Conservation (phyloP, 2,797 vertebrate species). For the Triplophysa yarkandensis region DNA sequence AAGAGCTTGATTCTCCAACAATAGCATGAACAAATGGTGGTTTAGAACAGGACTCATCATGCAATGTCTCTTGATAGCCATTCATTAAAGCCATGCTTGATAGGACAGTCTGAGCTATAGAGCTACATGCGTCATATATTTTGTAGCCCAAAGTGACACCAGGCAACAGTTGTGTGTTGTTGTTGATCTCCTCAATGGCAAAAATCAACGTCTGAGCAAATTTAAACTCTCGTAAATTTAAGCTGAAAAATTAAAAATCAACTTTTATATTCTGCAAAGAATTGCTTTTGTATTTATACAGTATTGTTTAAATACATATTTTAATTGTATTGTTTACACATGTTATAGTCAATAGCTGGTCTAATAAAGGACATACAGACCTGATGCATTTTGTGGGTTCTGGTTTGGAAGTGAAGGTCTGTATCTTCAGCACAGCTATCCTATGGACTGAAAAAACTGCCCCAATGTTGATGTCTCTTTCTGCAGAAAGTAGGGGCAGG, state of each 20-base stretch:
- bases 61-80: background rate
- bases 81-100: background rate
- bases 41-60: background rate
- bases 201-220: background rate
- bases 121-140: background rate
- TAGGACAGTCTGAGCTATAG: background rate
- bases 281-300: too few species aligned
- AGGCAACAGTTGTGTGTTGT: background rate
- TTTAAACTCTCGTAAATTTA: background rate
- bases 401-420: slow-evolving; percentile 48
- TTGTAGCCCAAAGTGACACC: background rate
- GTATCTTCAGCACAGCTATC: slow-evolving; percentile 11
- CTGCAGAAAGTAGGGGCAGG: slow-evolving; percentile 42
- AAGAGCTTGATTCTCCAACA: background rate
- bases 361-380: slow-evolving; percentile 30
- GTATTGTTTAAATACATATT: too few species aligned
- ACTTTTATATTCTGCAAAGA: too few species aligned
- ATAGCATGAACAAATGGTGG: background rate
- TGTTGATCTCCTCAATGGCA: background rate
- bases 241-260: too few species aligned
- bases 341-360: background rate
- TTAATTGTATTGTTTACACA: too few species aligned
- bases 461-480: slow-evolving; percentile 55
- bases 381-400: slow-evolving; percentile 36
- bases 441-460: slow-evolving; percentile 53